Evolutionary conservation across 2,797 vertebrate genomes (phyloP).

Genomic region (Mus caroli): DNA sequence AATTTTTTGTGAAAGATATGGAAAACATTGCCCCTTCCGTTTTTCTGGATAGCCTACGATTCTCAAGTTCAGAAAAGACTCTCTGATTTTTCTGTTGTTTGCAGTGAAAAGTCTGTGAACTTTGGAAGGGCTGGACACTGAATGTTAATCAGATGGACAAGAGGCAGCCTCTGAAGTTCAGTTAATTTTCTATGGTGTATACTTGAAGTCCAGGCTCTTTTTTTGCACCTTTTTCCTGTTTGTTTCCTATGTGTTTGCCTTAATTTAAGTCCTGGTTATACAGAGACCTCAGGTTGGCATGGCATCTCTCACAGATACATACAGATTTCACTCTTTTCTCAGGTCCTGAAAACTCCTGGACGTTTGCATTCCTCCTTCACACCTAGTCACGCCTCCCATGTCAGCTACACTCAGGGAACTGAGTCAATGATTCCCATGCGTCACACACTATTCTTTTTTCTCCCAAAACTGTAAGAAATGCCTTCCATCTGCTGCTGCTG

Average conservation of each 20-base stretch:
- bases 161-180: neutral
- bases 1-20: neutral
- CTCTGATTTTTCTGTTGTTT: neutral
- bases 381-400: neutral
- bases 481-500: neutral
- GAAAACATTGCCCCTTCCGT: neutral
- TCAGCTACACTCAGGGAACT: neutral
- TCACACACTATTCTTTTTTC: neutral
- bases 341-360: neutral
- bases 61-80: neutral
- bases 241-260: neutral
- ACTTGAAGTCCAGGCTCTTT: neutral
- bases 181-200: accelerated
- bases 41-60: neutral
- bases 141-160: accelerated
- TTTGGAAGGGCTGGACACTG: neutral
- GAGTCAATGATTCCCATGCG: neutral
- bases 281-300: neutral
- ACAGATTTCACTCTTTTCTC: neutral
- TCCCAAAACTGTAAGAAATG: neutral
- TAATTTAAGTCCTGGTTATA: neutral
- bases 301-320: neutral
- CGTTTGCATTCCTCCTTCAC: neutral
- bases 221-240: neutral
- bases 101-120: accelerated